These are phyloP conservation scores for Fabriciana adippe DNA, from an alignment of 2,888 invertebrate genomes.

Conservation along the genomic window DNA sequence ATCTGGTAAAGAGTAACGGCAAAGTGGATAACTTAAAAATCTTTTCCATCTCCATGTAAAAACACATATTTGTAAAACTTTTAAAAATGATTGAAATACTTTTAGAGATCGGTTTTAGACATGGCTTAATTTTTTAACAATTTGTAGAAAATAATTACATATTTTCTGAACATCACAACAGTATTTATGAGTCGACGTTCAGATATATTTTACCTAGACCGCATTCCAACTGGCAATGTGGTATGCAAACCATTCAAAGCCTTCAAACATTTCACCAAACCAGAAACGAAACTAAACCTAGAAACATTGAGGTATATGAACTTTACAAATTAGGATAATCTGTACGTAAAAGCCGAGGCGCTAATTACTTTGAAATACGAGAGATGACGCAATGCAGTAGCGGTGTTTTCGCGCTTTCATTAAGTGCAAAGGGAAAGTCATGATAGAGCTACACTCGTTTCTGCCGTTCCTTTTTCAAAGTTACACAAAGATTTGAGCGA, in stretches of 20 bases:
- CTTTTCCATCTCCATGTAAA: too few species aligned
- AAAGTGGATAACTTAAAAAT: too few species aligned
- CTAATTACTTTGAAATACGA: slow-evolving; percentile 33
- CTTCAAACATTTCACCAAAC: slow-evolving; percentile 19
- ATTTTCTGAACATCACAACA: neutral
- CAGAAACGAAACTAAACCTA: slow-evolving; percentile 10
- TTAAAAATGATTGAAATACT: too few species aligned
- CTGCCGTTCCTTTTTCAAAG: slow-evolving; percentile 16
- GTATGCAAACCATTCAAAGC: slow-evolving; percentile 16
- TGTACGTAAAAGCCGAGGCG: slow-evolving; percentile 28
- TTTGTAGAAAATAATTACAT: neutral
- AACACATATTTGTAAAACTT: too few species aligned
- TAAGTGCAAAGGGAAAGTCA: slow-evolving; percentile 29
- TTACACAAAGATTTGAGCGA: slow-evolving; percentile 16
- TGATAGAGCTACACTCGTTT: slow-evolving; percentile 21
- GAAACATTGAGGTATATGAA: slow-evolving; percentile 23
- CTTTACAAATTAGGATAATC: slow-evolving; percentile 30
- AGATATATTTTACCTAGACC: neutral
- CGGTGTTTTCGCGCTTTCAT: slow-evolving; percentile 29
- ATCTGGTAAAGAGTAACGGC: too few species aligned
- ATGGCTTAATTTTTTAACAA: too few species aligned
- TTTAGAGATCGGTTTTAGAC: too few species aligned
- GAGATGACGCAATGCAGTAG: slow-evolving; percentile 34
- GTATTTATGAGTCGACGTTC: neutral
- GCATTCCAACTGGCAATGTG: slow-evolving; percentile 12